Evolutionary conservation across 2,113 vertebrate genomes (phyloP).

Genomic region (Hemibagrus wyckioides): DNA sequence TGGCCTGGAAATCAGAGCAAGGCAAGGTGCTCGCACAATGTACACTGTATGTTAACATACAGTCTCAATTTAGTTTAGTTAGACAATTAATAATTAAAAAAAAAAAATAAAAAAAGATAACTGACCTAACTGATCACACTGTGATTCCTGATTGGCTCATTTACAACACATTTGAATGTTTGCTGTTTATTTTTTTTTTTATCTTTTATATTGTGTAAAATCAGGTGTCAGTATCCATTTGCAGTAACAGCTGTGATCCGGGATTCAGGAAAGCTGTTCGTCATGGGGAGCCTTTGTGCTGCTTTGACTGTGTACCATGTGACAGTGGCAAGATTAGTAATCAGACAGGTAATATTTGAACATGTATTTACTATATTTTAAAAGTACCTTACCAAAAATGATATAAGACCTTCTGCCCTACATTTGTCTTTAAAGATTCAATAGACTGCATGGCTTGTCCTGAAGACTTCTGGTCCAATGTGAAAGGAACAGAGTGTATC

Average conservation of each 20-base stretch:
- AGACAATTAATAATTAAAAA: not conserved
- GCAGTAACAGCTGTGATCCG: constrained; percentile 72
- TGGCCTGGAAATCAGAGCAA: constrained; percentile 71
- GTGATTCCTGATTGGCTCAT: not conserved
- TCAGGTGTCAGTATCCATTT: constrained; percentile 72
- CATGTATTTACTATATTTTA: not conserved
- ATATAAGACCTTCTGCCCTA: not conserved
- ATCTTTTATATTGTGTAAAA: not conserved
- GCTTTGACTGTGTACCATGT: constrained; percentile 81
- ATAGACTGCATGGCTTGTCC: constrained; percentile 57
- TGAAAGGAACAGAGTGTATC: constrained; percentile 50
- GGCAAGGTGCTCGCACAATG: constrained; percentile 71
- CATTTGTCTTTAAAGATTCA: constrained; percentile 49
- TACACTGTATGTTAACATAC: constrained; percentile 64
- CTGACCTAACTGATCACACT: not conserved
- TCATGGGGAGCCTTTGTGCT: constrained; percentile 74
- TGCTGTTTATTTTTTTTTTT: not conserved
- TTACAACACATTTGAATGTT: not conserved
- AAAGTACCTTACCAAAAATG: not conserved
- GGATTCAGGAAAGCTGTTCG: constrained; percentile 76
- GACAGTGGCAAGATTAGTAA: constrained; percentile 77
- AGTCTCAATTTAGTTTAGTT: not conserved
- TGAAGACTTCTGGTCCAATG: constrained; percentile 59
- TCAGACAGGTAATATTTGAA: constrained; percentile 68
- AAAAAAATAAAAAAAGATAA: not conserved